Evolutionary conservation across 35 echinoderm and acorn worm genomes (phyloP).

Genomic region (Acanthaster planci): DNA sequence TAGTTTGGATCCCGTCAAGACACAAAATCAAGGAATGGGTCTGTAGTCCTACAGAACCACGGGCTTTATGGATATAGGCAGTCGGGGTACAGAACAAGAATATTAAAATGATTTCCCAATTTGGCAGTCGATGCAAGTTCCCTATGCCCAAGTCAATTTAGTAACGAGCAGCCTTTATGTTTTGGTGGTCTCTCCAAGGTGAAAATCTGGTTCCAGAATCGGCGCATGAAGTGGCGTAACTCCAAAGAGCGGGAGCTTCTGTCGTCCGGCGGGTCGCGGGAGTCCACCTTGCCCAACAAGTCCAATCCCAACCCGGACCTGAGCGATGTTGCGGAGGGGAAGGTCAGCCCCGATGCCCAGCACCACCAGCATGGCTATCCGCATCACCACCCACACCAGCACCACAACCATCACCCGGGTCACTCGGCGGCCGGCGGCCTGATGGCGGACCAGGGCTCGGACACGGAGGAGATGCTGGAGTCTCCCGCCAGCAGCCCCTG

Average conservation of each 20-base stretch:
- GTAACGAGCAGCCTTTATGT: no score
- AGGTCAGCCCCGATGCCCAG: background rate
- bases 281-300: conserved; percentile 92
- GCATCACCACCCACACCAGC: no score
- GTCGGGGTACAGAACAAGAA: no score
- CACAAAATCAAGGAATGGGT: no score
- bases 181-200: conserved; percentile 51
- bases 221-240: conserved; percentile 99
- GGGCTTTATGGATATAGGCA: no score
- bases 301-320: conserved; percentile 99
- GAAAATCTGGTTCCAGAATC: conserved; percentile 99
- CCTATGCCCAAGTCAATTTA: no score
- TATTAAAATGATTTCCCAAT: no score
- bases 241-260: conserved; percentile 96
- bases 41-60: no score
- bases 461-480: conserved; percentile 49
- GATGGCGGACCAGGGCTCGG: conserved; percentile 4
- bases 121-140: no score
- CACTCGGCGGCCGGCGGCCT: background rate
- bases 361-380: no score
- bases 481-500: conserved; percentile 77
- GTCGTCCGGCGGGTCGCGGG: conserved; percentile 84
- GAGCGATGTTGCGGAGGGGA: conserved; percentile 81
- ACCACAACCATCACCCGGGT: conserved; percentile 33
- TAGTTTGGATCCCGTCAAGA: no score